A percentile compares a stretch with the other conserved stretches of the same genome.
These are phyloP conservation scores for Oreochromis tanganicae DNA, from an alignment of 2,113 vertebrate species.

Conservation along the genomic window DNA sequence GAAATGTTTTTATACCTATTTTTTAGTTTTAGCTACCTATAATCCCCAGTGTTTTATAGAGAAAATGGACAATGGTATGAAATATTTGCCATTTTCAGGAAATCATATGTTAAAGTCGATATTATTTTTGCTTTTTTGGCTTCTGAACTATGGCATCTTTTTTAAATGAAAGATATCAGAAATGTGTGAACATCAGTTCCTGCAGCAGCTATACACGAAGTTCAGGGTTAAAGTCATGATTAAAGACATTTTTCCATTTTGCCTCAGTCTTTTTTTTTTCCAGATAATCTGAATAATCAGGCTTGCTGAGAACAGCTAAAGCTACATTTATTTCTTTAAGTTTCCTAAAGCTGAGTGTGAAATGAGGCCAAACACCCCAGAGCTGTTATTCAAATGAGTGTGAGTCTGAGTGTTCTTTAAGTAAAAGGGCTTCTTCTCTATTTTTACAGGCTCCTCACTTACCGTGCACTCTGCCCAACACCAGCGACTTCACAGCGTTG, in stretches of 20 bases:
- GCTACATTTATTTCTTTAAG: neutral
- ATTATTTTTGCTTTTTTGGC: neutral
- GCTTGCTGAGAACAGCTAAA: neutral
- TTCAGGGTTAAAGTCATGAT: neutral
- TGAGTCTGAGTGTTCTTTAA: neutral
- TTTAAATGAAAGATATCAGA: neutral
- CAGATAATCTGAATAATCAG: neutral
- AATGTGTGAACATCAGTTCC: neutral
- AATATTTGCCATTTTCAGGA: neutral
- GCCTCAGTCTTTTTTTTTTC: neutral
- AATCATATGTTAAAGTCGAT: neutral
- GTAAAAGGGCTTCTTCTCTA: neutral
- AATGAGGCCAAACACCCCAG: neutral
- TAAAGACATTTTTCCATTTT: neutral
- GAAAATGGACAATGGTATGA: neutral
- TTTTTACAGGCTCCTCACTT: neutral
- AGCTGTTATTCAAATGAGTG: neutral
- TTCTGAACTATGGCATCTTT: neutral
- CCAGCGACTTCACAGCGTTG: slow-evolving; percentile 30
- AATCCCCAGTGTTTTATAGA: neutral
- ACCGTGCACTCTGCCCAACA: slow-evolving; percentile 46
- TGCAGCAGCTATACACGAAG: neutral
- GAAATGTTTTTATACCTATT: neutral
- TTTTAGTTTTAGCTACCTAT: neutral
- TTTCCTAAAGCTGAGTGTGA: neutral